Evolutionary conservation across 2,888 invertebrate species (phyloP).

Genomic region (Lottia gigantea): DNA sequence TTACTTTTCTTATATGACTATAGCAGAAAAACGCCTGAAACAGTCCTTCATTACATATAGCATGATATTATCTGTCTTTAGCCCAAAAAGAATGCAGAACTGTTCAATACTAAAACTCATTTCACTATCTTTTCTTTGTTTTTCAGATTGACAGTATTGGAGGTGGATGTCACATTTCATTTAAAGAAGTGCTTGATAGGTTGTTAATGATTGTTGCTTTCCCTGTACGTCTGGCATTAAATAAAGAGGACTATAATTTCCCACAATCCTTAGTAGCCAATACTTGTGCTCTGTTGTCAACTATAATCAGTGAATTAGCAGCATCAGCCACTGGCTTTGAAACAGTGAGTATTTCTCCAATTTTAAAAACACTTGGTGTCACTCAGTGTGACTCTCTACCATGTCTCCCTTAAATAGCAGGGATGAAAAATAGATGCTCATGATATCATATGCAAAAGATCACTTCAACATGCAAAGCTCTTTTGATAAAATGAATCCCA

Average conservation of each 20-base stretch:
- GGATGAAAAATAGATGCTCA: too few species aligned
- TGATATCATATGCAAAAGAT: too few species aligned
- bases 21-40: too few species aligned
- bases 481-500: too few species aligned
- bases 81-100: too few species aligned
- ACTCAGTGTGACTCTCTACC: not conserved
- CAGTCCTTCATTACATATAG: too few species aligned
- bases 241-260: slow-evolving; percentile 69
- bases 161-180: slow-evolving; percentile 72
- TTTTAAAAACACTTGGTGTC: not conserved
- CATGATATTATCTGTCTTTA: too few species aligned
- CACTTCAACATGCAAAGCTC: too few species aligned
- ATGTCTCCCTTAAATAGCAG: not conserved
- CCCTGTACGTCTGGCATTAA: slow-evolving; percentile 77
- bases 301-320: slow-evolving; percentile 88
- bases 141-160: slow-evolving; percentile 39
- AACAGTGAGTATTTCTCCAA: slow-evolving; percentile 68
- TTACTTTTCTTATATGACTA: too few species aligned
- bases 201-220: slow-evolving; percentile 84
- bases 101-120: too few species aligned
- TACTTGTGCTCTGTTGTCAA: slow-evolving; percentile 74
- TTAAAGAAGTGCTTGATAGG: slow-evolving; percentile 85
- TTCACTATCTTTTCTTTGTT: not conserved
- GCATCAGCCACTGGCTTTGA: slow-evolving; percentile 80
- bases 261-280: slow-evolving; percentile 70